phyloP scores from a whole-genome alignment of 2,113 vertebrate genomes.

The Heterocephalus glaber region DNA sequence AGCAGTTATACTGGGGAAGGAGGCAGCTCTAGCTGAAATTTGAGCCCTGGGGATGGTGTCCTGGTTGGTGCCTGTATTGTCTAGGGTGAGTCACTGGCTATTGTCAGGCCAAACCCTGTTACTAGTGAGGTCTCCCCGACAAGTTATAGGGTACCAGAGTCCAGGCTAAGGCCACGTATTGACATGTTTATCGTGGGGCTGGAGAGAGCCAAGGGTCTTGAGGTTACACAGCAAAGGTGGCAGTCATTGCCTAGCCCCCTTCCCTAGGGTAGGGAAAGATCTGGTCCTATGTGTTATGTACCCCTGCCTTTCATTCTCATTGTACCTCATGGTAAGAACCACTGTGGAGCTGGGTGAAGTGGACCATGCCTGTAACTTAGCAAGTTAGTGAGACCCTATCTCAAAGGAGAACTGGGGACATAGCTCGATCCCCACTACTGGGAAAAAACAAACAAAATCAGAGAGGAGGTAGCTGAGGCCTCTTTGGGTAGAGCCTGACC shows the following conservation, averaged over 20 bases:
- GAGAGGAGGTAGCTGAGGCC: background rate
- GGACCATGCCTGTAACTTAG: background rate
- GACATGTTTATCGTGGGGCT: conserved; percentile 88
- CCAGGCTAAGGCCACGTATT: conserved; percentile 62
- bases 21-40: conserved; percentile 70
- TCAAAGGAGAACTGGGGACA: background rate
- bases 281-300: background rate
- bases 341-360: background rate
- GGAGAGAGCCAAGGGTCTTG: background rate
- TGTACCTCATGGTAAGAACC: background rate
- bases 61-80: conserved; percentile 68
- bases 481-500: background rate
- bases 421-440: background rate
- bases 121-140: conserved; percentile 27
- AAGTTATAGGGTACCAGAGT: conserved; percentile 42
- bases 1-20: conserved; percentile 37
- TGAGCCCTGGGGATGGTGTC: conserved; percentile 67
- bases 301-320: background rate
- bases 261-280: background rate
- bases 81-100: conserved; percentile 74
- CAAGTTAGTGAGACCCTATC: background rate
- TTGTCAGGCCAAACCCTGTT: conserved; percentile 73
- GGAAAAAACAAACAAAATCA: background rate
- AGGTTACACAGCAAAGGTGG: conserved; percentile 20
- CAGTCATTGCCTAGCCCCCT: background rate